A percentile compares a stretch with the other conserved stretches of the same genome.
Conservation (phyloP, 2,797 vertebrate species). For the Agapornis canus region DNA sequence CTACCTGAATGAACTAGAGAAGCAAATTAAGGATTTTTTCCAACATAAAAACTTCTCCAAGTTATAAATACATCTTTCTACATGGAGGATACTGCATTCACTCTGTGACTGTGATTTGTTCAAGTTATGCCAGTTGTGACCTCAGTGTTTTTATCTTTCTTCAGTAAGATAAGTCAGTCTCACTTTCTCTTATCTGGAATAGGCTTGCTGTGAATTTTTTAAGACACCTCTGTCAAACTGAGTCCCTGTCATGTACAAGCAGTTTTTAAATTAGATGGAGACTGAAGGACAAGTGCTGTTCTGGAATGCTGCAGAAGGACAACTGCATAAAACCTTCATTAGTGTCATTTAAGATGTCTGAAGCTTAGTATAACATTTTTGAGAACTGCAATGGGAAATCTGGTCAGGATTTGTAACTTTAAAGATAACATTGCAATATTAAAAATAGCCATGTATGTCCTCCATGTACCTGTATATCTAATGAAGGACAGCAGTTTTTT, state of each 20-base stretch:
- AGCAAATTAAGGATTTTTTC: background rate
- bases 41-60: background rate
- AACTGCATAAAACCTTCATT: background rate
- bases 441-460: background rate
- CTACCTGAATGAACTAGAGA: background rate
- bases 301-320: background rate
- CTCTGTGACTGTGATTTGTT: background rate
- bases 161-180: background rate
- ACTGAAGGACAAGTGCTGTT: background rate
- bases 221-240: conserved; percentile 8
- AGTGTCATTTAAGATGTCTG: background rate
- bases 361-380: background rate
- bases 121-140: background rate
- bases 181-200: background rate
- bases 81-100: background rate
- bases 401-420: background rate
- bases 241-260: background rate
- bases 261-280: background rate
- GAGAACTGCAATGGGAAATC: background rate
- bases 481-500: background rate
- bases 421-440: background rate
- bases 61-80: background rate
- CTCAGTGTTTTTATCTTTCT: background rate
- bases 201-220: conserved; percentile 38
- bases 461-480: background rate